Evolutionary conservation across 2,113 vertebrate species (phyloP), one percentile per base, ranked within the genome.

Genomic region (Ictidomys tridecemlineatus): DNA sequence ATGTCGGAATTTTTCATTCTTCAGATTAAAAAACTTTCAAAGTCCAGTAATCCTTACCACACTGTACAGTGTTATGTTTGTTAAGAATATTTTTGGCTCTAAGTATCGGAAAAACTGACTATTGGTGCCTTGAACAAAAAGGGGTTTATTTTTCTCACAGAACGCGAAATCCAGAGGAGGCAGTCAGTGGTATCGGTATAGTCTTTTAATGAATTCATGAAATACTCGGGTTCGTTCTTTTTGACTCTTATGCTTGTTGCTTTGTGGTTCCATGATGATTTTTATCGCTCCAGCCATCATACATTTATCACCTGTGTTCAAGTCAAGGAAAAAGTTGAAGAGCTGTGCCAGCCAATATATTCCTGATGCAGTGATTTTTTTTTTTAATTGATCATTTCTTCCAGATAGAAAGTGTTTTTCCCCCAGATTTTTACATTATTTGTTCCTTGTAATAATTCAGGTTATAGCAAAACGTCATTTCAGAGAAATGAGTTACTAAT

Each of bases 21-120:
- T 63, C 42, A 67, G 80, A 95, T 95, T 96, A 94, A 93, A 83
- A 65, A 93, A 61, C 24, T 32, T 93, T 91, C 37, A 67, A 88
- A 96, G 72, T 72, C 84, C 82, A 63, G 76, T 89, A 95, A 97
- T 96, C 58, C 48, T 96, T 79, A 77, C 86, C 90, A 94, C 69
- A 63, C 72, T 94, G 77, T 88, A 80, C 83, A 94, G 10, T 79
- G 48, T 80, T 94, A 61, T 48, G 11, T 94, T 73, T 94, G 51
- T 63, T 85, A 94, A 70, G 84, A 84, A 76, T 80, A 48, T 77
- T 92, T 92, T 88, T 95, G 95, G 85, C 92, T 93, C 48, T 13
- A 37, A 87, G 70, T 84, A 79, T 83, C 80, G 85, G 88, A 95
- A 97, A 97, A 97, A 92, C 63, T 17, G 32, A 76, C 74, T 73